Conservation (phyloP, 2,797 vertebrate species). For the Cottoperca gobio region DNA sequence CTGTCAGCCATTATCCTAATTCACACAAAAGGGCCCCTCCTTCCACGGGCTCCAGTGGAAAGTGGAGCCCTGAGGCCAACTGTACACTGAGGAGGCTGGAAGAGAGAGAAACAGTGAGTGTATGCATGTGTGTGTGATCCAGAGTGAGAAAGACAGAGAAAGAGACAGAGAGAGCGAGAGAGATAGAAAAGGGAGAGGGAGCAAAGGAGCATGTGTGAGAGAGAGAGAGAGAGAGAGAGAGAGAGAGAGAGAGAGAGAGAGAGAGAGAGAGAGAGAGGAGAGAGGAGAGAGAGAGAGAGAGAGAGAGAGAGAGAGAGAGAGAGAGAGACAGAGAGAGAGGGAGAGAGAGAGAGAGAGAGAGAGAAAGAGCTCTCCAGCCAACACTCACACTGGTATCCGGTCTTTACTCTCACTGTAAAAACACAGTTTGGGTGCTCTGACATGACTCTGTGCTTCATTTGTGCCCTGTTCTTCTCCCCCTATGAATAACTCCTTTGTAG, state of each 20-base stretch:
- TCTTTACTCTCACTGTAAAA: slow-evolving; percentile 67
- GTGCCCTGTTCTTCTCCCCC: slow-evolving; percentile 21
- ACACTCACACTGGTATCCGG: slow-evolving; percentile 64
- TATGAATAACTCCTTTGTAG: slow-evolving; percentile 62
- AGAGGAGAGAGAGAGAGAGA: no score
- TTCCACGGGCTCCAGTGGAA: slow-evolving; percentile 83
- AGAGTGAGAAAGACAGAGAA: slow-evolving; percentile 60
- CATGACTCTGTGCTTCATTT: slow-evolving; percentile 59
- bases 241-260: slow-evolving; percentile 39
- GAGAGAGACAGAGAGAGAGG: slow-evolving; percentile 40
- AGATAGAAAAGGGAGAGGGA: slow-evolving; percentile 31
- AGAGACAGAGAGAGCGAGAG: slow-evolving; percentile 40
- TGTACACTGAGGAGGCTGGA: slow-evolving; percentile 78
- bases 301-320: slow-evolving; percentile 36
- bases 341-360: slow-evolving; percentile 35
- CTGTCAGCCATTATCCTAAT: slow-evolving; percentile 87
- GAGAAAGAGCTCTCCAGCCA: slow-evolving; percentile 51
- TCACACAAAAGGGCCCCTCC: slow-evolving; percentile 84
- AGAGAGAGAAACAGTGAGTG: slow-evolving; percentile 55
- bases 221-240: slow-evolving; percentile 45
- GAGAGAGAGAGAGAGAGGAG: slow-evolving; percentile 35
- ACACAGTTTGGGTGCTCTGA: slow-evolving; percentile 69
- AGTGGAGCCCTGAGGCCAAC: slow-evolving; percentile 79
- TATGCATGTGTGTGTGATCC: slow-evolving; percentile 33
- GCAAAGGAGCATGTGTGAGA: slow-evolving; percentile 31